A percentile compares a stretch with the other conserved stretches of the same genome.
These are phyloP conservation scores for Apostichopus japonicus DNA, from an alignment of 35 echinoderm and acorn worm species.

Conservation along the genomic window DNA sequence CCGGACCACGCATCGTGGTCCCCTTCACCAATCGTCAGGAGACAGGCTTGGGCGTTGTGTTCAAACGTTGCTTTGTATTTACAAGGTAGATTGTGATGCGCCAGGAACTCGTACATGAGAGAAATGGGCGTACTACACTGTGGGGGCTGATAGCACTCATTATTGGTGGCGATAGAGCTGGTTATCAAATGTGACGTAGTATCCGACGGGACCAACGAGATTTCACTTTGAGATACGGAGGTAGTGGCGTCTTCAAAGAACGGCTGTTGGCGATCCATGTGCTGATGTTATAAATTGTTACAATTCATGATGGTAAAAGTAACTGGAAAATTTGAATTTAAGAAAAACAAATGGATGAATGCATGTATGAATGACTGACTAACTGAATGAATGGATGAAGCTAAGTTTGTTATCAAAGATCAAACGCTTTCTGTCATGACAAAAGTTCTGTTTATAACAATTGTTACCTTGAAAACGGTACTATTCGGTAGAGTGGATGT, in stretches of 20 bases:
- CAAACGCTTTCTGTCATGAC: too few species aligned
- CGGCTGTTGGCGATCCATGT: not conserved
- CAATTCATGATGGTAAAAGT: too few species aligned
- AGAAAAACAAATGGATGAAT: too few species aligned
- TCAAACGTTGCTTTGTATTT: constrained; percentile 64
- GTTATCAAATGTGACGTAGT: not conserved
- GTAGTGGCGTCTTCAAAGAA: not conserved
- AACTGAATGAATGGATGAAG: too few species aligned
- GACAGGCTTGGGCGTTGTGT: constrained; percentile 29
- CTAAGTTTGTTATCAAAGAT: too few species aligned
- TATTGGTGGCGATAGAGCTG: not conserved
- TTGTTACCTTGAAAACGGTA: too few species aligned
- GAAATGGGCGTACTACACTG: constrained; percentile 50
- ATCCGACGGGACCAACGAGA: not conserved
- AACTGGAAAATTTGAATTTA: too few species aligned
- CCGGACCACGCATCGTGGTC: constrained; percentile 1
- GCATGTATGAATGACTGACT: too few species aligned
- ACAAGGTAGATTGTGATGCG: constrained; percentile 56
- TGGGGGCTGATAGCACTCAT: not conserved
- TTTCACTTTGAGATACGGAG: not conserved
- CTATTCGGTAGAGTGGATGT: too few species aligned
- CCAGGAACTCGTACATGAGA: constrained; percentile 49
- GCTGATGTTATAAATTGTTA: too few species aligned
- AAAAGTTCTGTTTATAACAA: too few species aligned
- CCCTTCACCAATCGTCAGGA: constrained; percentile 25